Percentiles rank a stretch among this genome's conserved stretches.
These are phyloP conservation scores for Kryptopterus vitreolus DNA, from an alignment of 2,797 vertebrate species.

Conservation along the genomic window DNA sequence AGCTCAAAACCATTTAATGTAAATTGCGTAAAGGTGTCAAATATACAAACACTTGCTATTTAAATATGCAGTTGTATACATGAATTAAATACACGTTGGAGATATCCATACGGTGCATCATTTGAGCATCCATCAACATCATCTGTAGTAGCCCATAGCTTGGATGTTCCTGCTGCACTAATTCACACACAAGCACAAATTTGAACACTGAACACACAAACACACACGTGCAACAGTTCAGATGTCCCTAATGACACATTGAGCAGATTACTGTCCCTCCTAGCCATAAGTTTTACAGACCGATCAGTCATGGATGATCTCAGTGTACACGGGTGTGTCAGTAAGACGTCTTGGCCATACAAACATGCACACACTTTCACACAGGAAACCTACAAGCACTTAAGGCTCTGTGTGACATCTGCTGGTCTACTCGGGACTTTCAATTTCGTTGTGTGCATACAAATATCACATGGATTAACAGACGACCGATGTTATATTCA, in stretches of 20 bases:
- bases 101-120: not conserved
- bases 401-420: slow-evolving; percentile 41
- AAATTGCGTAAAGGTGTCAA: not conserved
- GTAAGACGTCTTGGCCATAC: not conserved
- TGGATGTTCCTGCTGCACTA: not conserved
- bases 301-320: slow-evolving; percentile 38
- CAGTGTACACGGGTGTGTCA: slow-evolving; percentile 37
- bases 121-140: not conserved
- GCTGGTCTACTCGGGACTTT: slow-evolving; percentile 14
- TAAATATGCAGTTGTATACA: not conserved
- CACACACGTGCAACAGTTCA: not conserved
- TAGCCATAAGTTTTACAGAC: slow-evolving; percentile 18
- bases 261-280: slow-evolving; percentile 26
- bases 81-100: not conserved
- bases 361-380: not conserved
- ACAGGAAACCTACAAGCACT: slow-evolving; percentile 16
- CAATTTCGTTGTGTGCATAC: slow-evolving; percentile 35
- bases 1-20: not conserved
- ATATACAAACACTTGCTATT: not conserved
- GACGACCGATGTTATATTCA: not conserved
- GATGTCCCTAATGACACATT: slow-evolving; percentile 11
- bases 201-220: slow-evolving; percentile 25
- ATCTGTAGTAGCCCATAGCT: not conserved
- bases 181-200: not conserved
- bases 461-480: slow-evolving; percentile 50